A percentile compares a stretch with the other conserved stretches of the same genome.
These are phyloP conservation scores for Alectura lathami DNA, from an alignment of 2,113 vertebrate genomes.

Conservation along the genomic window DNA sequence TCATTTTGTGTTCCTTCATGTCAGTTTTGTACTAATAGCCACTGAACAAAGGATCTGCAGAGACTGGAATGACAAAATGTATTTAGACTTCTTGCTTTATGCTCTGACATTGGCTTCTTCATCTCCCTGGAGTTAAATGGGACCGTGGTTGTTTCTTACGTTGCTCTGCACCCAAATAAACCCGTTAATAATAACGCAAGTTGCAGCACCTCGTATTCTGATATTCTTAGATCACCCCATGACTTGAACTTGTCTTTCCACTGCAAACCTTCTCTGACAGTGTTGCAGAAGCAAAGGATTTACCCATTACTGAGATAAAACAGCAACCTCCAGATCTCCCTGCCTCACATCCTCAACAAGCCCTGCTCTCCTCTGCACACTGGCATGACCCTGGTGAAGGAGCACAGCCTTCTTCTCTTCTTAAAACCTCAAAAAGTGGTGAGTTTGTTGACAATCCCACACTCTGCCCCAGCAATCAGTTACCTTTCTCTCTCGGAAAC, in stretches of 20 bases:
- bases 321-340: neutral
- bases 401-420: neutral
- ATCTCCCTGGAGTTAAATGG: neutral
- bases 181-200: neutral
- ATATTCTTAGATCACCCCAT: neutral
- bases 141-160: rapidly evolving
- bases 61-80: neutral
- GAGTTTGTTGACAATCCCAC: neutral
- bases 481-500: neutral
- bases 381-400: neutral
- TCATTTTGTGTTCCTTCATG: rapidly evolving
- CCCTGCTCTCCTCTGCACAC: neutral
- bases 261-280: neutral
- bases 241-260: neutral
- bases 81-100: neutral
- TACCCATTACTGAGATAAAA: neutral
- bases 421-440: neutral
- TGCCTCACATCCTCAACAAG: neutral
- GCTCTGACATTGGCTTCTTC: neutral
- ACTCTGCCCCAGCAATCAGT: neutral
- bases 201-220: neutral
- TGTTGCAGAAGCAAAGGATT: neutral
- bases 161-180: neutral
- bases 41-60: neutral
- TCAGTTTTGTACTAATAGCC: neutral